Base-by-base conservation (phyloP, 2,113 vertebrate genomes). In the Malurus elegans region DNA sequence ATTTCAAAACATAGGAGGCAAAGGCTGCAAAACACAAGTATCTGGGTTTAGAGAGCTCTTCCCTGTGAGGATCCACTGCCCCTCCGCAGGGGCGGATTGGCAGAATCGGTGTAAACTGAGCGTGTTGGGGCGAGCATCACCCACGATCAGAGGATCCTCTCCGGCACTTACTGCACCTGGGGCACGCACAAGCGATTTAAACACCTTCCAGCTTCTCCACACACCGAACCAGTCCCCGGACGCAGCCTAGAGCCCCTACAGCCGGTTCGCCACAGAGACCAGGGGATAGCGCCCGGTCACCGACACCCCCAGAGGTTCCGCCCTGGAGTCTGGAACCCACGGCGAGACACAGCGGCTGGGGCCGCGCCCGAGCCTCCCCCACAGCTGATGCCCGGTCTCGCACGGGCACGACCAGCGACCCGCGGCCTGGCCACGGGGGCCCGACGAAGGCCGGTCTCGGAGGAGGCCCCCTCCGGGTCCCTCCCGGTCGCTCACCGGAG, bases 61-160 rank as follows among this genome's bases (percentile, higher is more conserved):
- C 20, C 6, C 10, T 0, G 13, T 1, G n/a, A 31, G 6, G 2
- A 8, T 1, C 6, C 53, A 2, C 20, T 1, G 19, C 6, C 15
- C 24, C 24, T 26, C 8, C 1, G 25, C 8, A 2, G 14, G 50
- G 26, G 6, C 6, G 69, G 19, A 8, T 54, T 6, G 25, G 9
- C 51, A 38, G 26, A 24, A 10, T 1, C 10, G 5, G 18, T 0
- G 4, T 1, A 17, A n/a, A 28, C 26, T 4, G 9, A 0, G 28
- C 10, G 47, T 0, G 8, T 1, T 1, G 1, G 70, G 50, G 34
- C 5, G 34, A 42, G 53, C 21, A 14, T 18, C 58, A n/a, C 8
- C 57, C 18, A 57, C 36, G 12, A 2, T 3, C 51, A 14, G 53
- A 9, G 29, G 24, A 23, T 21, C 47, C 25, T 42, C 34, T 9